Evolutionary conservation across 2,113 vertebrate species (phyloP), one percentile per base, ranked within the genome.

Genomic region (Callospermophilus lateralis): DNA sequence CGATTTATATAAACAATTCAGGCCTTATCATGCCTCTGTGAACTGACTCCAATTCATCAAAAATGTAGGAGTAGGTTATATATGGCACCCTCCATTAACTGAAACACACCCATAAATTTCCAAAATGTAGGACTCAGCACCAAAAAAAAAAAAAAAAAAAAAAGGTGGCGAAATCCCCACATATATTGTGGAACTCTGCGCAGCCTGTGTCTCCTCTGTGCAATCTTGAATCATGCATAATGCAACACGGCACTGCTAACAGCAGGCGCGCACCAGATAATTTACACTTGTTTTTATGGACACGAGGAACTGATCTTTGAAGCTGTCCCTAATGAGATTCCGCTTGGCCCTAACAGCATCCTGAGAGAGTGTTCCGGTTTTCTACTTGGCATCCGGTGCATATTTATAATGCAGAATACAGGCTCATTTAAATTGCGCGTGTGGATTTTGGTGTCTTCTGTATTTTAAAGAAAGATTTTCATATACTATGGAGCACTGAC

Each of bases 271-370:
- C 98, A 99, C 98, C 98, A 99, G 98, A 99, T 99, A 99, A 99
- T 99, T 99, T 99, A 99, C 98, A 98, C 98, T 99, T 98, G 98
- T 98, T 99, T 99, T 99, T 98, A 98, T 98, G 98, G 99, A 99
- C 99, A 98, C 86, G 97, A 98, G 97, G 98, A 98, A 97, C 98
- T 97, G 98, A 98, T 99, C 99, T 99, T 99, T 99, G 99, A 99
- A 99, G 99, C 98, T 97, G 97, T 98, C 98, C 98, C 98, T 99
- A 99, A 99, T 99, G 99, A 99, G 98, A 99, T 98, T 98, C 98
- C 98, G 98, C 97, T 97, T 98, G 98, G 98, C 98, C 98, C 98
- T 98, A 98, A 98, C 98, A 98, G 98, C 98, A 98, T 98, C 98
- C 98, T 98, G 98, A 97, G 98, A 99, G 98, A 98, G 97, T 30